A percentile compares a stretch with the other conserved stretches of the same genome.
These are phyloP conservation scores for Callyntrura guangdongensis DNA, from an alignment of 2,888 invertebrate species.

Conservation along the genomic window DNA sequence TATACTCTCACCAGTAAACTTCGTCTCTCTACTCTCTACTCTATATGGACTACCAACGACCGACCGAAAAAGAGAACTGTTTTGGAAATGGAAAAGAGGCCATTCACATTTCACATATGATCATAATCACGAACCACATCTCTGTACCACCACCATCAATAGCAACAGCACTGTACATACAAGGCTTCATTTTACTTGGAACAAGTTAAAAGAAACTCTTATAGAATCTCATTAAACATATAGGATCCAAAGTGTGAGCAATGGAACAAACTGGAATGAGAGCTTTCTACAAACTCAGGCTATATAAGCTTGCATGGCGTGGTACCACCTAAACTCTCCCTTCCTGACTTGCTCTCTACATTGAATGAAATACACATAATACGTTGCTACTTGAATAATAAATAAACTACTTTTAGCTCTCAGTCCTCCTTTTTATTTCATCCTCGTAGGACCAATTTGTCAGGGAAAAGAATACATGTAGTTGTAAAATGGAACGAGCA, in stretches of 20 bases:
- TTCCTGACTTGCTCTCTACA: not conserved
- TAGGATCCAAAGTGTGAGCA: not conserved
- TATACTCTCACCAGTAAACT: not conserved
- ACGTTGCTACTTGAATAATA: too few relatives aligned
- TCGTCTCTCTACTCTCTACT: not conserved
- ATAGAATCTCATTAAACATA: not conserved
- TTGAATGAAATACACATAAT: too few relatives aligned
- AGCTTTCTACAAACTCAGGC: not conserved
- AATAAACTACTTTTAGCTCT: too few relatives aligned
- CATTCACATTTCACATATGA: constrained; percentile 53
- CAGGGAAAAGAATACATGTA: too few relatives aligned
- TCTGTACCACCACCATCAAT: not conserved
- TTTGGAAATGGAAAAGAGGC: constrained; percentile 16
- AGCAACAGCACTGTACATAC: constrained; percentile 10
- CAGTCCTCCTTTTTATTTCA: too few relatives aligned
- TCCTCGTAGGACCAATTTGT: too few relatives aligned
- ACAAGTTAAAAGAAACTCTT: not conserved
- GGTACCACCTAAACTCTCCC: not conserved
- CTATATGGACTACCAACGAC: not conserved
- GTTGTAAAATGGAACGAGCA: too few relatives aligned
- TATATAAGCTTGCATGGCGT: not conserved
- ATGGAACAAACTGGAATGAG: not conserved
- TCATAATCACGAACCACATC: constrained; percentile 28
- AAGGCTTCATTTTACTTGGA: not conserved
- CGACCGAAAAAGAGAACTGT: not conserved